phyloP scores from a whole-genome alignment of 1,140 invertebrate genomes.

The Penaeus indicus region DNA sequence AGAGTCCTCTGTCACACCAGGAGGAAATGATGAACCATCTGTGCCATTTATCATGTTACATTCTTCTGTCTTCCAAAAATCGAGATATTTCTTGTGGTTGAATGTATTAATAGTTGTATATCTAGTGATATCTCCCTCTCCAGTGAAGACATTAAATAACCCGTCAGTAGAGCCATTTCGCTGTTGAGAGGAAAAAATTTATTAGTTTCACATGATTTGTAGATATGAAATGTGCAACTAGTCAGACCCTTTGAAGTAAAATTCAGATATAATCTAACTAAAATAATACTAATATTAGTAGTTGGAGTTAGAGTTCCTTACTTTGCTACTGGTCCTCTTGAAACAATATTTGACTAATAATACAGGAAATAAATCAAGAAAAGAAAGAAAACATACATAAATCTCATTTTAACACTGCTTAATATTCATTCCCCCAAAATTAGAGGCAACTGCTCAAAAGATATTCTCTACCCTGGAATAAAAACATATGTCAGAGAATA shows the following conservation, averaged over 20 bases:
- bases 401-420: constrained; percentile 39
- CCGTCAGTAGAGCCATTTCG: constrained; percentile 86
- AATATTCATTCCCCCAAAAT: not conserved
- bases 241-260: too few species aligned
- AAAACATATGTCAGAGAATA: not conserved
- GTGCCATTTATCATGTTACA: constrained; percentile 87
- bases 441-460: not conserved
- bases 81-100: constrained; percentile 79
- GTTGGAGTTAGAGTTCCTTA: too few species aligned
- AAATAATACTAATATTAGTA: too few species aligned
- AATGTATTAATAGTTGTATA: constrained; percentile 81
- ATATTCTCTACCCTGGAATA: not conserved
- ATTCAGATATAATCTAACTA: too few species aligned
- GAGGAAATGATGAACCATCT: constrained; percentile 90
- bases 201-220: not conserved
- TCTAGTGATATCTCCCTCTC: constrained; percentile 77
- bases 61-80: constrained; percentile 81
- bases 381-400: not conserved
- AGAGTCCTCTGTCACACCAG: constrained; percentile 82
- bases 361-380: constrained; percentile 65
- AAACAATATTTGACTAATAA: too few species aligned
- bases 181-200: constrained; percentile 52
- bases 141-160: constrained; percentile 83
- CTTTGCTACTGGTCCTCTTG: too few species aligned
- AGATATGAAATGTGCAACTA: not conserved